Percentiles rank a stretch among this genome's conserved stretches.
phyloP scores from a whole-genome alignment of 2,888 invertebrate genomes.

The Tolmerus cingulatus region DNA sequence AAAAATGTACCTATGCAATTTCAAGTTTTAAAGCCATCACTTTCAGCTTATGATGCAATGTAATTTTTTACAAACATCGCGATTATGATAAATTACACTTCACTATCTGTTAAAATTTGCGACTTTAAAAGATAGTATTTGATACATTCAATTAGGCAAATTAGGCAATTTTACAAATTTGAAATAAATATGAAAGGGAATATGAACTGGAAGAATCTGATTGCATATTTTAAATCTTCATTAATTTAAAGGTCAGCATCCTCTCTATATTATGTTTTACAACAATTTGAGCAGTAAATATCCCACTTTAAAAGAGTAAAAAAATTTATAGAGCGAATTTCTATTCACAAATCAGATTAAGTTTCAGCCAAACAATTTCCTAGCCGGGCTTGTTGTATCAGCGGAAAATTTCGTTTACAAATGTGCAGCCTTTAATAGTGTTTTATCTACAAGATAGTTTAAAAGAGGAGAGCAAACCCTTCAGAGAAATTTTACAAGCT shows the following conservation, averaged over 20 bases:
- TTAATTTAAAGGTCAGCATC: background rate
- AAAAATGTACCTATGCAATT: background rate
- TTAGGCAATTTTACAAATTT: background rate
- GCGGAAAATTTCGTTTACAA: background rate
- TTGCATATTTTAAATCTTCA: background rate
- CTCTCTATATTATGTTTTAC: no score
- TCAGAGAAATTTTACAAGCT: background rate
- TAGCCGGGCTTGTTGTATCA: background rate
- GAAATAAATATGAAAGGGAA: background rate
- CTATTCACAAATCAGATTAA: background rate
- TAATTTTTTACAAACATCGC: background rate
- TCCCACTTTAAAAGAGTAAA: no score
- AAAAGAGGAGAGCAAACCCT: background rate
- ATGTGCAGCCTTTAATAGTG: background rate
- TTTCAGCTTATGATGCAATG: background rate
- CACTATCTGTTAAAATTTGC: background rate
- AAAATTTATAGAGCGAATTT: background rate
- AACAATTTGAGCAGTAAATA: no score
- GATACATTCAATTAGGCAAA: background rate
- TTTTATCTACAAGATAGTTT: background rate
- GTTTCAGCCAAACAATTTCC: no score
- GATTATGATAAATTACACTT: background rate
- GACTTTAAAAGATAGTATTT: background rate
- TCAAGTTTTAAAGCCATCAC: no score
- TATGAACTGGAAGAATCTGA: no score